A percentile compares a stretch with the other conserved stretches of the same genome.
Evolutionary conservation across 2,797 vertebrate species (phyloP).

Genomic region (Alca torda): DNA sequence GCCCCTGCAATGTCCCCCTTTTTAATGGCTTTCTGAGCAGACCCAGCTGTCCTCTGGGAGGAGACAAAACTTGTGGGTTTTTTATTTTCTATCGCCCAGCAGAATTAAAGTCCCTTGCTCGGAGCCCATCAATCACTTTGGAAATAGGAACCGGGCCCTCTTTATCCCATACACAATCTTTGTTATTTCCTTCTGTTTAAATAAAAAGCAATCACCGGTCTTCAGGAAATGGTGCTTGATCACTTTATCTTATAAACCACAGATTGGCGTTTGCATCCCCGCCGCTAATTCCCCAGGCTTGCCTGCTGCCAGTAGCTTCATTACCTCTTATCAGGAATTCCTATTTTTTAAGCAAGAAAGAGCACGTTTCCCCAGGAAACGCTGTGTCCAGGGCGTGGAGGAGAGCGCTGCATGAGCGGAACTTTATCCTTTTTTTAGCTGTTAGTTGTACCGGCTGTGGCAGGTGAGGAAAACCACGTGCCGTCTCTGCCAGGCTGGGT

Average conservation of each 20-base stretch:
- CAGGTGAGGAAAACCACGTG: background rate
- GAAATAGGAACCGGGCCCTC: background rate
- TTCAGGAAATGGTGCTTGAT: background rate
- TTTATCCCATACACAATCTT: background rate
- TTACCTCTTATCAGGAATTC: background rate
- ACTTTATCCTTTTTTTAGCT: background rate
- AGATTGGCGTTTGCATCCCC: background rate
- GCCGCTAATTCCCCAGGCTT: background rate
- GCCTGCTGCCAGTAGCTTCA: background rate
- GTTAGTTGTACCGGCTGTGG: background rate
- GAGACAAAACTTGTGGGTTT: background rate
- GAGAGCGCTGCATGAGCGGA: background rate
- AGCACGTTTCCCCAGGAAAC: background rate
- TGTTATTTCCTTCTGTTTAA: background rate
- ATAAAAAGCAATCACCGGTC: background rate
- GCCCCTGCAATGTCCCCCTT: background rate
- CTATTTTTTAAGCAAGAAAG: background rate
- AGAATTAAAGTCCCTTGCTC: background rate
- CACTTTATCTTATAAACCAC: background rate
- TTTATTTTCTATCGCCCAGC: background rate
- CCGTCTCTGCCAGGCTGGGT: background rate
- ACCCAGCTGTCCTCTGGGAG: background rate
- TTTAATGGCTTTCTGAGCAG: background rate
- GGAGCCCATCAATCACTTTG: background rate
- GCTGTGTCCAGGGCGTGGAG: background rate